Base-by-base conservation (phyloP, 1,140 invertebrate species). In the Rhynchophorus ferrugineus region DNA sequence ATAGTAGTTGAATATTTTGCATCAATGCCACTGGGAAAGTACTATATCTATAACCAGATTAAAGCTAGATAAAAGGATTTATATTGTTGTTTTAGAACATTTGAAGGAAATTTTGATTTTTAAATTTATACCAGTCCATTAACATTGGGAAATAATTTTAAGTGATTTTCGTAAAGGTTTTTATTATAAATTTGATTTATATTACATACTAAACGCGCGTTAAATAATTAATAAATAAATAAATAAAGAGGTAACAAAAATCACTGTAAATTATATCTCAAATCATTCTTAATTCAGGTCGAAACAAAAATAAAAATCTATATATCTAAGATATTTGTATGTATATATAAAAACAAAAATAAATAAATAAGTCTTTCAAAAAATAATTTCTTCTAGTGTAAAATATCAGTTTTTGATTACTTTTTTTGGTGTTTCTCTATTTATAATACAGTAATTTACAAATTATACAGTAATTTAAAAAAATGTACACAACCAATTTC, bases 351-450 rank as follows among this genome's bases (percentile, higher is more conserved):
- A 44, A 44, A 29, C 3, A 34, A 44, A 43, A 44, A 44, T 44
- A 44, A 44, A 44, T 44, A 44, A 44, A 44, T 41, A 41, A 44
- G 29, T 34, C 43, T 33, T 44, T 44, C 43, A 21, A 44, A 44
- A 44, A 44, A 44, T 44, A 44, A 44, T 44, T 34, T 44, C 22
- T 29, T 34, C 29, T 34, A 44, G 16, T 21, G 43, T 44, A 44
- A 18, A 44, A 44, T 44, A 44, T 44, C 43, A 44, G 20, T 7
- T 44, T 44, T 44, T 19, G 20, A 21, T 44, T 44, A 24, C 1
- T 8, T 19, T 2, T 44, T 18, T 44, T 43, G 3, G 18, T 43
- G 22, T 24, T 44, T 21, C 43, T 19, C 14, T 34, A 14, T 29
- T 34, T 13, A 9, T 17, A 5, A 39, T 17, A 41, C 11, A 41